Evolutionary conservation across 1,140 invertebrate genomes (phyloP), one percentile per base, ranked within the genome.

Genomic region (Plutomurus gul): DNA sequence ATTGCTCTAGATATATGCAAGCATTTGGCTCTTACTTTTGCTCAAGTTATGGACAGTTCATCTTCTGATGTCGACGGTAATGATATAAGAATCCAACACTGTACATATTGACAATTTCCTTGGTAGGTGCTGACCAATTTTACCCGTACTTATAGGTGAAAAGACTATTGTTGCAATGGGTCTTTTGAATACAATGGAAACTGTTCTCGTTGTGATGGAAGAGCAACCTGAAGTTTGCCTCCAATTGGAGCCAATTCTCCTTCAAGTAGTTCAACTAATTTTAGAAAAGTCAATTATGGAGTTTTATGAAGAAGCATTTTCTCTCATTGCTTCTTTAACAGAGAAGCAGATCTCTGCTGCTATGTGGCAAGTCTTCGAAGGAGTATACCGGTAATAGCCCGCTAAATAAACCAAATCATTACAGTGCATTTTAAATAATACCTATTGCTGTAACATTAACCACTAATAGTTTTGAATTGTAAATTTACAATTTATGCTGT

Each of bases 91-190:
- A 8, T 10, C 8, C 40, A 43, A 43, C 8, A 43, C 8, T 43
- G 8, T 43, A 10, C n/a, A 8, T 43, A 10, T 18, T 60, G 25
- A 13, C 22, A 36, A 70, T 71, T 25, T 25, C 22, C 7, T 71
- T 11, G 25, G 0, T 10, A 8, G 18, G 6, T 65, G 4, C 6
- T 3, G n/a, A 4, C 33, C 43, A 27, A 7, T 20, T 49, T 25
- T 18, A 30, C 13, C 56, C 56, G 0, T 18, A 18, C n/a, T n/a
- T 6, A 10, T 80, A 93, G 91, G 95, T 85, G 97, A 99, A 85
- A 99, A 98, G 85, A 95, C 96, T 16, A 97, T 99, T 56, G 96
- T 96, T 11, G 96, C 97, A 2, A 98, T 99, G 93, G 97, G 96
- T 60, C 88, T 99, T 3, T 88, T 99, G 1, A 98, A 96, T 85